Evolutionary conservation across 1,140 invertebrate genomes (phyloP).

Genomic region (Eumaeus atala): DNA sequence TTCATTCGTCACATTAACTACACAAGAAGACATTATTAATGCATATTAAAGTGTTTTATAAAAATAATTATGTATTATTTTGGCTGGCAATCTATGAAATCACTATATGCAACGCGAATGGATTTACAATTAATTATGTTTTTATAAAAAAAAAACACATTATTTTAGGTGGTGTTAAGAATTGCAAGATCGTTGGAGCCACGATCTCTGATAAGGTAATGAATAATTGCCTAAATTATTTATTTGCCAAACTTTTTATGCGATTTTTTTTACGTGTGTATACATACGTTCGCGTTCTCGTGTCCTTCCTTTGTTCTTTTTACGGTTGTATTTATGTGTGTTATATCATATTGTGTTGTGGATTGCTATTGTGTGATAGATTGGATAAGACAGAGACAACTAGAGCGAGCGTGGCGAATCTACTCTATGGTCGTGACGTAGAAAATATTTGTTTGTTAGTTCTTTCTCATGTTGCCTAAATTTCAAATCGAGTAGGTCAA

Average conservation of each 20-base stretch:
- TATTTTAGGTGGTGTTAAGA: constrained; percentile 10
- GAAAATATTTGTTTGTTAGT: no score
- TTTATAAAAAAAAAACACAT: constrained; percentile 4
- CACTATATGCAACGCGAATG: background rate
- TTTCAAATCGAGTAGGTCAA: no score
- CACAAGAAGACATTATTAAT: no score
- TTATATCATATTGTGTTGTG: background rate
- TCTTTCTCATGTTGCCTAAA: no score
- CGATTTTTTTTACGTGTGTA: background rate
- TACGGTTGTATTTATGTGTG: constrained; percentile 1
- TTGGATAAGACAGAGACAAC: background rate
- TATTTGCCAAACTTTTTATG: constrained; percentile 2
- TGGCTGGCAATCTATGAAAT: no score
- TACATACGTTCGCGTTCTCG: background rate
- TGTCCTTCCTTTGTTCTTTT: constrained; percentile 3
- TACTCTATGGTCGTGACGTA: no score
- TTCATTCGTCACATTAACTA: no score
- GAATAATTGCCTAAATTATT: constrained; percentile 9
- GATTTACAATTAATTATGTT: background rate
- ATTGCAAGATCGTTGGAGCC: constrained; percentile 5
- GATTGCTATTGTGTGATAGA: constrained; percentile 1
- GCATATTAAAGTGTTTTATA: no score
- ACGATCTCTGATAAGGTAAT: constrained; percentile 5
- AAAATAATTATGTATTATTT: no score
- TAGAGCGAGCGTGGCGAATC: background rate